Evolutionary conservation across 2,113 vertebrate genomes (phyloP).

Genomic region (Mionectes macconnelli): DNA sequence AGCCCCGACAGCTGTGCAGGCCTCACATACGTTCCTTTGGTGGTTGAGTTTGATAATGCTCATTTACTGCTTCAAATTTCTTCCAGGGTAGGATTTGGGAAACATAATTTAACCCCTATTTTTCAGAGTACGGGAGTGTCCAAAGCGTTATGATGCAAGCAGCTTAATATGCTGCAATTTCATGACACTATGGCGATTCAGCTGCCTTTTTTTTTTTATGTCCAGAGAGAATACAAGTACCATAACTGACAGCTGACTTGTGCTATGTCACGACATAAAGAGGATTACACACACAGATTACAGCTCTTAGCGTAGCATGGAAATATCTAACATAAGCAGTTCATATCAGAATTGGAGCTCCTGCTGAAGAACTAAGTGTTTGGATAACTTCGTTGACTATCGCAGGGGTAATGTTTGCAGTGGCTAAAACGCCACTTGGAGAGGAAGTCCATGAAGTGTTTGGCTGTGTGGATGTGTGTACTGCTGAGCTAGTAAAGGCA

Average conservation of each 20-base stretch:
- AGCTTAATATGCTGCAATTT: not conserved
- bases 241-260: rapidly evolving
- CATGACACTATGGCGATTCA: not conserved
- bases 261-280: not conserved
- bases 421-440: not conserved
- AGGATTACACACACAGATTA: constrained; percentile 2
- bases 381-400: not conserved
- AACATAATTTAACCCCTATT: not conserved
- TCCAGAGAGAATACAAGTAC: not conserved
- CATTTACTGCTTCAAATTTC: not conserved
- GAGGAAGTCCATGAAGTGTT: not conserved
- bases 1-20: not conserved
- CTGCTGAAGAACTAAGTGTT: not conserved
- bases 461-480: not conserved
- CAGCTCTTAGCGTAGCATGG: not conserved
- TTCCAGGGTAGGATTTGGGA: not conserved
- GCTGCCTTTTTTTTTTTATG: not conserved
- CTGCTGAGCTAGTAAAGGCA: not conserved
- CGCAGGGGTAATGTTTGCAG: not conserved
- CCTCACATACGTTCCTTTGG: rapidly evolving
- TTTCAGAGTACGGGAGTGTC: not conserved
- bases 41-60: not conserved
- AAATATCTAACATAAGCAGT: not conserved
- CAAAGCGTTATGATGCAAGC: not conserved
- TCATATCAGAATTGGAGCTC: not conserved